phyloP scores from a whole-genome alignment of 1,140 invertebrate species.

The Lasaia peninsularis region DNA sequence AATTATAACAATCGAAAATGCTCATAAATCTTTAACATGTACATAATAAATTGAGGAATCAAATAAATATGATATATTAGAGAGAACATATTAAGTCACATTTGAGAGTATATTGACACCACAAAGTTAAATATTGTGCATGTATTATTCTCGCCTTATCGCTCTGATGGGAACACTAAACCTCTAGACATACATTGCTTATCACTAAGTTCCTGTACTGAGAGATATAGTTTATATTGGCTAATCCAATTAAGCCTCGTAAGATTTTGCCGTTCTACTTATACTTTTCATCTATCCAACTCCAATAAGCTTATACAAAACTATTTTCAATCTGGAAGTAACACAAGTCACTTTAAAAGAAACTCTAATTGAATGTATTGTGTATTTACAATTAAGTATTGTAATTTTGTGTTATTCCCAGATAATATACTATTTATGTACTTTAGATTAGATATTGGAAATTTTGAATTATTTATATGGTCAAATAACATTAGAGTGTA shows the following conservation, averaged over 20 bases:
- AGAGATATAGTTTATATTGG: slow-evolving; percentile 66
- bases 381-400: slow-evolving; percentile 5
- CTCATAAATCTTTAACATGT: background rate
- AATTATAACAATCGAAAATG: background rate
- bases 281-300: slow-evolving; percentile 12
- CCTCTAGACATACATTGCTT: slow-evolving; percentile 62
- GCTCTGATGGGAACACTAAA: slow-evolving; percentile 17
- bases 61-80: slow-evolving; percentile 12
- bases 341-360: slow-evolving; percentile 6
- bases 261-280: slow-evolving; percentile 7
- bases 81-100: slow-evolving; percentile 13
- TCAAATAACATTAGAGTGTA: background rate
- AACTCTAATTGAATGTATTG: background rate
- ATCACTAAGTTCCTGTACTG: slow-evolving; percentile 73
- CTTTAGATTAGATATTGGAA: slow-evolving; percentile 1
- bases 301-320: slow-evolving; percentile 15
- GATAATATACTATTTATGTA: slow-evolving; percentile 6
- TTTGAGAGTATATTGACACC: slow-evolving; percentile 9
- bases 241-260: background rate
- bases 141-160: slow-evolving; percentile 1
- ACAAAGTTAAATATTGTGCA: slow-evolving; percentile 12
- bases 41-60: slow-evolving; percentile 1
- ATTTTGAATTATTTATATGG: background rate
- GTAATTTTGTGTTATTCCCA: slow-evolving; percentile 7
- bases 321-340: slow-evolving; percentile 11